These are phyloP conservation scores for Micrasema minimum DNA, from an alignment of 1,140 invertebrate species.

Conservation along the genomic window DNA sequence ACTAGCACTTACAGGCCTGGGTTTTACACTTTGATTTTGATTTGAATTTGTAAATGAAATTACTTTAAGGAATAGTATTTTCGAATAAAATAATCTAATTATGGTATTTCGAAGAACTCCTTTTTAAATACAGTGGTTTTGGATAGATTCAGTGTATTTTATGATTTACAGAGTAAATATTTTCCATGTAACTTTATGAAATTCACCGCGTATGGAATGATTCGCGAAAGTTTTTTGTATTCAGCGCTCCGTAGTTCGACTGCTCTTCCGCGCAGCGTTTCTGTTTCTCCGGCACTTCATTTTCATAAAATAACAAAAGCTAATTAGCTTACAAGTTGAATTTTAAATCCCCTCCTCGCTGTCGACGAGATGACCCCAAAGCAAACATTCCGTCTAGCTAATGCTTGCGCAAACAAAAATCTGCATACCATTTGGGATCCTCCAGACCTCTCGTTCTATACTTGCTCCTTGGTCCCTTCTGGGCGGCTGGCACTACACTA, in stretches of 20 bases:
- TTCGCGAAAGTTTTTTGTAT: constrained; percentile 51
- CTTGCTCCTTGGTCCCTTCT: background rate
- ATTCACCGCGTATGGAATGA: constrained; percentile 51
- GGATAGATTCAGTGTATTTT: background rate
- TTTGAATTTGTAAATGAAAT: too few relatives aligned
- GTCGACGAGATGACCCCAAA: constrained; percentile 31
- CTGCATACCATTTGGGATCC: constrained; percentile 63
- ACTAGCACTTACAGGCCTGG: too few relatives aligned
- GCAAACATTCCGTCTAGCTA: constrained; percentile 56
- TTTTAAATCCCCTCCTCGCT: constrained; percentile 45
- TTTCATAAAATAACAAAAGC: constrained; percentile 55
- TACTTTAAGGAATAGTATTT: too few relatives aligned
- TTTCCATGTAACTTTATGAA: constrained; percentile 29
- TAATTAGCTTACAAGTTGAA: constrained; percentile 54
- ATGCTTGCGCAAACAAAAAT: constrained; percentile 65
- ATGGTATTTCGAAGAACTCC: too few relatives aligned
- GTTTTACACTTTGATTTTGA: too few relatives aligned
- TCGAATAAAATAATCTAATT: too few relatives aligned
- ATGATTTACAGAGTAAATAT: constrained; percentile 23
- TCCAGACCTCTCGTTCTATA: constrained; percentile 28
- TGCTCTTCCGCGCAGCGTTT: constrained; percentile 42
- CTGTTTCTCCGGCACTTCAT: constrained; percentile 50
- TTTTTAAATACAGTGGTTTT: too few relatives aligned
- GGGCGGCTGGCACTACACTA: constrained; percentile 12
- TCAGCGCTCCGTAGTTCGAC: constrained; percentile 28